These are phyloP conservation scores for Holcopasites calliopsidis DNA, from an alignment of 1,140 invertebrate genomes.

Conservation along the genomic window DNA sequence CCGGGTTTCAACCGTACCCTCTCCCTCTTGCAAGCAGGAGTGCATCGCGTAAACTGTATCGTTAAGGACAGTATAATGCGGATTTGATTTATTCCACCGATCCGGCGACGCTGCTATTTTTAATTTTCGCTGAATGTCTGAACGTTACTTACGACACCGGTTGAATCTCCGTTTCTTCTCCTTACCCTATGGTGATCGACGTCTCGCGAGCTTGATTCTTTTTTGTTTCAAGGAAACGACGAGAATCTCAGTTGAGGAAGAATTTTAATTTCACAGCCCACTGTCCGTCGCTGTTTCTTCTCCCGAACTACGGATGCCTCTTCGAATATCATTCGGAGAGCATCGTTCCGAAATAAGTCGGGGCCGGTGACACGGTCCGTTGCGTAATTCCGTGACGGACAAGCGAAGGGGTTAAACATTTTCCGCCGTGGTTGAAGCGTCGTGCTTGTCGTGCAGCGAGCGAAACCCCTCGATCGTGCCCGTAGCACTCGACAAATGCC, in stretches of 20 bases:
- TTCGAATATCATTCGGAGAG: neutral
- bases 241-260: no score
- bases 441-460: constrained; percentile 5
- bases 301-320: no score
- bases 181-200: no score
- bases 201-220: no score
- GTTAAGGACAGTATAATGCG: neutral
- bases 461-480: constrained; percentile 51
- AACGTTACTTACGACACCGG: no score
- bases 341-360: neutral
- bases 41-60: constrained; percentile 11
- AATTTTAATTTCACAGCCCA: no score
- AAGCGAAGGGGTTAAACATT: constrained; percentile 22
- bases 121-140: no score
- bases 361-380: no score
- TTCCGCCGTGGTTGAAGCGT: constrained; percentile 22
- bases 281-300: no score
- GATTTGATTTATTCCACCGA: constrained; percentile 12
- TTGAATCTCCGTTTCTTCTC: no score
- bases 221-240: no score
- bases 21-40: neutral
- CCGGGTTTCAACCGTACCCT: neutral
- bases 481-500: constrained; percentile 52
- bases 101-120: neutral
- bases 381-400: neutral